Conservation (phyloP, 35 echinoderm and acorn worm genomes). For the Apostichopus japonicus region DNA sequence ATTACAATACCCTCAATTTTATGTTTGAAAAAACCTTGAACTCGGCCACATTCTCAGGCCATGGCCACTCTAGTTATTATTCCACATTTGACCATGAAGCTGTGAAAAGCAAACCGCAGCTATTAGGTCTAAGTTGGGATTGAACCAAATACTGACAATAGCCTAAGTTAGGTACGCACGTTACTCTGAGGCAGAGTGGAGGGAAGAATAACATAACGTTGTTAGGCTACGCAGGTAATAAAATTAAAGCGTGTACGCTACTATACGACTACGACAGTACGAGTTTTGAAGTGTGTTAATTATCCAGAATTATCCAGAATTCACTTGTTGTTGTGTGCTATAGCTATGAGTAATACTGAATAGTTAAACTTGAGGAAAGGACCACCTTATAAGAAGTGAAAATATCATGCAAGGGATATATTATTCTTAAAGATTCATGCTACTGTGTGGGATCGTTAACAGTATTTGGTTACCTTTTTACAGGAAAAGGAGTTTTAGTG, state of each 20-base stretch:
- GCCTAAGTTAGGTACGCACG: neutral
- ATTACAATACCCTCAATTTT: conserved; percentile 42
- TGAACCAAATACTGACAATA: conserved; percentile 41
- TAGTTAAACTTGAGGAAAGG: neutral
- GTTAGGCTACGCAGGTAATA: neutral
- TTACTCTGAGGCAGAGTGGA: neutral
- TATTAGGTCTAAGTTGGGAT: neutral
- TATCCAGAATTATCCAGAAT: too few relatives aligned
- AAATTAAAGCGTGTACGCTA: too few relatives aligned
- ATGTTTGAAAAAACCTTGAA: conserved; percentile 43
- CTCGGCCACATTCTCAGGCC: conserved; percentile 50
- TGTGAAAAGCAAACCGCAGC: conserved; percentile 41
- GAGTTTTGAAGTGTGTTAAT: too few relatives aligned
- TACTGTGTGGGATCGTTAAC: neutral
- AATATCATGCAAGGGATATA: neutral
- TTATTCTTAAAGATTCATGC: neutral
- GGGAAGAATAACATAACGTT: neutral
- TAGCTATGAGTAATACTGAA: too few relatives aligned
- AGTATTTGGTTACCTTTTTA: neutral
- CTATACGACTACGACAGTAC: too few relatives aligned
- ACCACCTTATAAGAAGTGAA: neutral
- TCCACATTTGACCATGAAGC: conserved; percentile 29
- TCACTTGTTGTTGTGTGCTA: too few relatives aligned
- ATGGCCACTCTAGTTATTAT: conserved; percentile 35
- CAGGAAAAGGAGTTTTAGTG: neutral